Conservation (phyloP, 2,888 invertebrate species). For the Abscondita cerata region DNA sequence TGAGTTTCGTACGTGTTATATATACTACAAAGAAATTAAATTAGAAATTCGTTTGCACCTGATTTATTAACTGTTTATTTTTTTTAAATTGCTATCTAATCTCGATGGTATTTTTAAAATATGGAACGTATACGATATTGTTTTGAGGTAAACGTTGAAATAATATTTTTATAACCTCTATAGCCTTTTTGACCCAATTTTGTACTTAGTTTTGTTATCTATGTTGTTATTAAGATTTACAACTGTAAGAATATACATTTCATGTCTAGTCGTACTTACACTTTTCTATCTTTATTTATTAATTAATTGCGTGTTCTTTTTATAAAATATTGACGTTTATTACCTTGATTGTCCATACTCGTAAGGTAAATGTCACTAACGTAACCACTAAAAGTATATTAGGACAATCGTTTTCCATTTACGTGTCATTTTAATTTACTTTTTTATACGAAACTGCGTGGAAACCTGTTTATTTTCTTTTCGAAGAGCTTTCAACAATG, state of each 20-base stretch:
- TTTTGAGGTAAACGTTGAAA: constrained; percentile 13
- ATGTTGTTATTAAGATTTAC: constrained; percentile 13
- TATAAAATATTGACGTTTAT: background rate
- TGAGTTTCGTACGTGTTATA: background rate
- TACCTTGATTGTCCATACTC: background rate
- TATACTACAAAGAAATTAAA: background rate
- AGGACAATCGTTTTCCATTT: too few relatives aligned
- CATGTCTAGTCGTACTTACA: background rate
- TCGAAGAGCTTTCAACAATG: too few relatives aligned
- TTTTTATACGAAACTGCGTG: too few relatives aligned
- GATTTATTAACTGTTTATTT: too few relatives aligned
- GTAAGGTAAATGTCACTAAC: background rate
- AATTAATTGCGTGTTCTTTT: background rate
- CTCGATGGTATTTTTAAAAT: background rate
- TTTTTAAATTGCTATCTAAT: background rate
- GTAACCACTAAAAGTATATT: too few relatives aligned
- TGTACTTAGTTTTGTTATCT: constrained; percentile 6
- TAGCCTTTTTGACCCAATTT: constrained; percentile 21
- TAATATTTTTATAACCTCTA: constrained; percentile 25
- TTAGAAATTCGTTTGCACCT: constrained; percentile 1
- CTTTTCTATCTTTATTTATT: background rate
- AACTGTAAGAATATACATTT: background rate
- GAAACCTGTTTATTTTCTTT: too few relatives aligned
- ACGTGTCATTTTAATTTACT: too few relatives aligned
- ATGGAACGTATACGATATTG: constrained; percentile 5